Conservation (phyloP, 2,113 vertebrate genomes). For the Crocuta crocuta region DNA sequence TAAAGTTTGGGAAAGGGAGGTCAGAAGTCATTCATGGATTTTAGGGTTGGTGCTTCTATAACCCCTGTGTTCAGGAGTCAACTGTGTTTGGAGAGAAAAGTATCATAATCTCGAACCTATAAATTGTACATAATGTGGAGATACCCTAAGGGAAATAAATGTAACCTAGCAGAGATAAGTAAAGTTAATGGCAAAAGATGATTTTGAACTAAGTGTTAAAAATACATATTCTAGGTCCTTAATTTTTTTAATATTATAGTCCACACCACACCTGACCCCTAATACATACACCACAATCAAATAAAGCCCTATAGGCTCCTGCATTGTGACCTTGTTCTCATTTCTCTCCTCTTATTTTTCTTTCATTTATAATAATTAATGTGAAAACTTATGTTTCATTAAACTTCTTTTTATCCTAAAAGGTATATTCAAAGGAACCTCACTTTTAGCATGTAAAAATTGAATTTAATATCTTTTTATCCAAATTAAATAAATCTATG, state of each 20-base stretch:
- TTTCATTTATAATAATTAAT: not conserved
- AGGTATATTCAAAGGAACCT: not conserved
- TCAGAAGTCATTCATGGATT: too few species aligned
- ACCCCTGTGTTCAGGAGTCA: too few species aligned
- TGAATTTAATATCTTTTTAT: not conserved
- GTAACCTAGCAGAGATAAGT: not conserved
- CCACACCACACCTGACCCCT: not conserved
- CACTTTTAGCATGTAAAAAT: not conserved
- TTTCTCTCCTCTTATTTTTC: not conserved
- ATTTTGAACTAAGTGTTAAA: constrained; percentile 28
- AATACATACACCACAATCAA: not conserved
- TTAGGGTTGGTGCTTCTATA: too few species aligned
- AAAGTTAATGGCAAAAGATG: not conserved
- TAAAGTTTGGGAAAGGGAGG: too few species aligned
- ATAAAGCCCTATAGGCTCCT: not conserved
- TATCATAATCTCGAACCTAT: not conserved
- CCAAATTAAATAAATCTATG: not conserved
- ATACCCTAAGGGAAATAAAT: not conserved
- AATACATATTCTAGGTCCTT: not conserved
- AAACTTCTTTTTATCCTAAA: not conserved
- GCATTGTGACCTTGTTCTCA: not conserved
- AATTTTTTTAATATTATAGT: not conserved
- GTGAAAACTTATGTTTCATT: constrained; percentile 7
- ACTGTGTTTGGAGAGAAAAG: not conserved
- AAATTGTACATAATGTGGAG: not conserved